Percentiles rank a stretch among this genome's conserved stretches.
Conservation (phyloP, 2,113 vertebrate species). For the Sander vitreus region DNA sequence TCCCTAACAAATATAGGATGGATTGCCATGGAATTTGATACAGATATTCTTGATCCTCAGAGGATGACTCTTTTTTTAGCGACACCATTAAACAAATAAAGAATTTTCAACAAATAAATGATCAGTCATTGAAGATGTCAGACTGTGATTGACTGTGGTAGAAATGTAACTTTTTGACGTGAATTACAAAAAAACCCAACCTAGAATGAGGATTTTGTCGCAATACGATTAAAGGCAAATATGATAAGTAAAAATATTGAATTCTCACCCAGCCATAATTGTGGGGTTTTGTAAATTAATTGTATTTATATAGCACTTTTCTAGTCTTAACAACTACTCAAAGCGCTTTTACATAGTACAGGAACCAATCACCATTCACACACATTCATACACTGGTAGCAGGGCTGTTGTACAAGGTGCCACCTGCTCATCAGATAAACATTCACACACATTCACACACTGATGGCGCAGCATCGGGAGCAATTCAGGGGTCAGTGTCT, state of each 20-base stretch:
- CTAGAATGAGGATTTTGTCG: neutral
- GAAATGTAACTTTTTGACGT: neutral
- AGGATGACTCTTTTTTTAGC: neutral
- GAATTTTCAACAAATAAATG: neutral
- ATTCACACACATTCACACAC: no score
- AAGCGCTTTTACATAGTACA: no score
- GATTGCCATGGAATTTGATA: neutral
- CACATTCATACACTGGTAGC: no score
- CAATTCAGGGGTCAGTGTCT: no score
- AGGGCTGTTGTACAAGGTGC: no score
- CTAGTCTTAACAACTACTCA: no score
- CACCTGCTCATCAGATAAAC: no score
- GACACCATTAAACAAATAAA: neutral
- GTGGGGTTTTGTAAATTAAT: neutral
- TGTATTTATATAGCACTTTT: no score
- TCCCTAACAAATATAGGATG: no score
- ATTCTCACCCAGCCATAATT: neutral
- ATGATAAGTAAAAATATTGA: neutral
- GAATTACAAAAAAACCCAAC: no score
- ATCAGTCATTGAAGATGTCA: neutral
- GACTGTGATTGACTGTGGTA: neutral
- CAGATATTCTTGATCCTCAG: neutral
- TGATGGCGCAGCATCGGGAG: no score
- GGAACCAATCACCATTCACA: no score
- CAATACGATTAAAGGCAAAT: neutral